phyloP scores from a whole-genome alignment of 2,797 vertebrate genomes.

The Amphiprion clarkii region DNA sequence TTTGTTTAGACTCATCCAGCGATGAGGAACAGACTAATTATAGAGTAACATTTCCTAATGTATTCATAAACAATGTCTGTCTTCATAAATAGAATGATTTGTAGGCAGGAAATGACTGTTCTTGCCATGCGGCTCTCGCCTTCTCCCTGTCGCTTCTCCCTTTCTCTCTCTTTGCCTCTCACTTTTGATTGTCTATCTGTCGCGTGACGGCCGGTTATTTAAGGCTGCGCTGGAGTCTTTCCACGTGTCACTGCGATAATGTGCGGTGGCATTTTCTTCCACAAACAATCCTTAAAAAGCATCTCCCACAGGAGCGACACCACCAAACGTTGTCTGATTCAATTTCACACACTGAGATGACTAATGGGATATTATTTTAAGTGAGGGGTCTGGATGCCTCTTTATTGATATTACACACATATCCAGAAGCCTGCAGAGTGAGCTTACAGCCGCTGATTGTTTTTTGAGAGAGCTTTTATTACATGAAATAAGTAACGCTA shows the following conservation, averaged over 20 bases:
- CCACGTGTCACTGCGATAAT: constrained; percentile 63
- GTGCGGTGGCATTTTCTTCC: constrained; percentile 47
- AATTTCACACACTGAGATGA: constrained; percentile 39
- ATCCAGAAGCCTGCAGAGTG: background rate
- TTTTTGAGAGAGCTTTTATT: background rate
- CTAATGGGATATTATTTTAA: constrained; percentile 30
- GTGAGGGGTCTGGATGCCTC: constrained; percentile 9
- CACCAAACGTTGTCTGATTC: constrained; percentile 44
- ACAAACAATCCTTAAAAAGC: constrained; percentile 64
- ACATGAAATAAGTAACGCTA: background rate
- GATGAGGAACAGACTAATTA: constrained; percentile 70
- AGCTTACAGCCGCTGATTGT: background rate
- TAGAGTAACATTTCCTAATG: constrained; percentile 64
- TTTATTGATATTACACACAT: constrained; percentile 16
- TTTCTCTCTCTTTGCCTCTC: constrained; percentile 11
- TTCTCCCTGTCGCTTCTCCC: constrained; percentile 4
- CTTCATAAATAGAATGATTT: constrained; percentile 61
- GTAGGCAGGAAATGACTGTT: constrained; percentile 52
- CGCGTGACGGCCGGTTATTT: constrained; percentile 53
- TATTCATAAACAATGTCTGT: constrained; percentile 68
- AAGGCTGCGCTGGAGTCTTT: constrained; percentile 37
- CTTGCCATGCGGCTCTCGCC: constrained; percentile 32
- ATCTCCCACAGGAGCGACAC: constrained; percentile 50
- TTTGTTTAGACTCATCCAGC: constrained; percentile 65
- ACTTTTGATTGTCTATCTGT: constrained; percentile 42